These are phyloP conservation scores for Synanthedon formicaeformis DNA, from an alignment of 2,888 invertebrate genomes.

Conservation along the genomic window DNA sequence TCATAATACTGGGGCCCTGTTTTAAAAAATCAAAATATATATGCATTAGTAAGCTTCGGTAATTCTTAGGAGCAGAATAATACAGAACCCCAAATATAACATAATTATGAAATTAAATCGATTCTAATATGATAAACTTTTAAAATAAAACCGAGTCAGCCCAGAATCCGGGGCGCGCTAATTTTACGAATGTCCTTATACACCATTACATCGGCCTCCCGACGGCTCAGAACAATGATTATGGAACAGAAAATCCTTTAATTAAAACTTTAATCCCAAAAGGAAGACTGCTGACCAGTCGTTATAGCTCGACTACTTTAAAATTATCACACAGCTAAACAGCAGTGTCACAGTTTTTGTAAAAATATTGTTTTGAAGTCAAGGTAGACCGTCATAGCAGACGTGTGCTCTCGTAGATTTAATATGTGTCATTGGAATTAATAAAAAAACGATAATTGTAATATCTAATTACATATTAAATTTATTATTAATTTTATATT, in stretches of 20 bases:
- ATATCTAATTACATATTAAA: no score
- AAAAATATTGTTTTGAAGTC: no score
- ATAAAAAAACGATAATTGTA: no score
- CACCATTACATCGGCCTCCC: slow-evolving; percentile 16
- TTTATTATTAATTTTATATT: no score
- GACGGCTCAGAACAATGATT: slow-evolving; percentile 32
- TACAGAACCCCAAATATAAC: background rate
- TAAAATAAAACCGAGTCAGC: slow-evolving; percentile 10
- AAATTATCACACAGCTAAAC: background rate
- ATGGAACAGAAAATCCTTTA: slow-evolving; percentile 45
- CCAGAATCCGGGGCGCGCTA: slow-evolving; percentile 13
- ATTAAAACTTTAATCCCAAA: slow-evolving; percentile 50
- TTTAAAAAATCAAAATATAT: background rate
- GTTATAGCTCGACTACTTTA: slow-evolving; percentile 14
- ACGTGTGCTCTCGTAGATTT: no score
- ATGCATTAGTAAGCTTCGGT: background rate
- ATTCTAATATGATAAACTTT: slow-evolving; percentile 1
- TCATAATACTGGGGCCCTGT: no score
- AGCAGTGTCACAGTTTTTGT: no score
- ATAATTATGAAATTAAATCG: slow-evolving; percentile 1
- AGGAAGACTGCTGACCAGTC: slow-evolving; percentile 27
- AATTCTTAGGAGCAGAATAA: background rate
- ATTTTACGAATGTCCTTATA: slow-evolving; percentile 34
- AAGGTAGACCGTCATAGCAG: no score
- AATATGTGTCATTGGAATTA: no score